Evolutionary conservation across 2,797 vertebrate genomes (phyloP).

Genomic region (Cirrhinus mrigala): DNA sequence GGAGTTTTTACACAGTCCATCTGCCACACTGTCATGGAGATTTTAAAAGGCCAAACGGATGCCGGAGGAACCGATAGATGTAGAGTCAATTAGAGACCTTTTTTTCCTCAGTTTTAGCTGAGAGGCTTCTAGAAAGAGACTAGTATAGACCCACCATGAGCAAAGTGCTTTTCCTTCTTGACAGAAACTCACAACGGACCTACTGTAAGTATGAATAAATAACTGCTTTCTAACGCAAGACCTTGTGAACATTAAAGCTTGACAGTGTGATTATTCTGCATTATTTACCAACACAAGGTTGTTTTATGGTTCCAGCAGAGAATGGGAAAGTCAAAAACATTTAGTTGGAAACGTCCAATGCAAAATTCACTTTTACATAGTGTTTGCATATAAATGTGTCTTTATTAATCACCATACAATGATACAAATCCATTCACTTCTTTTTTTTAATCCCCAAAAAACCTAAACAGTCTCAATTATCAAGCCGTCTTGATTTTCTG

Average conservation of each 20-base stretch:
- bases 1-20: constrained; percentile 44
- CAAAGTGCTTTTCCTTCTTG: constrained; percentile 14
- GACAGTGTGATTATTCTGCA: neutral
- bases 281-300: neutral
- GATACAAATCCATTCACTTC: too few relatives aligned
- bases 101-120: constrained; percentile 6
- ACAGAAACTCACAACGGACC: neutral
- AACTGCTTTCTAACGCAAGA: neutral
- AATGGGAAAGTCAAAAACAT: neutral
- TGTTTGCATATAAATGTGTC: too few relatives aligned
- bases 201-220: neutral
- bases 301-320: neutral
- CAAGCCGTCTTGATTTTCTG: too few relatives aligned
- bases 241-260: neutral
- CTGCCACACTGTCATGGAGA: constrained; percentile 47
- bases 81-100: constrained; percentile 27
- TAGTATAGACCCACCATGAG: neutral
- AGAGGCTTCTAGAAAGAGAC: constrained; percentile 28
- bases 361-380: too few relatives aligned
- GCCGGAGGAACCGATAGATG: constrained; percentile 25
- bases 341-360: neutral
- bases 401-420: too few relatives aligned
- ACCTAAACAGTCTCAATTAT: too few relatives aligned
- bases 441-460: too few relatives aligned
- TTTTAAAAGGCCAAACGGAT: constrained; percentile 44